A percentile compares a stretch with the other conserved stretches of the same genome.
Evolutionary conservation across 2,113 vertebrate genomes (phyloP).

Genomic region (Myotis brandtii): DNA sequence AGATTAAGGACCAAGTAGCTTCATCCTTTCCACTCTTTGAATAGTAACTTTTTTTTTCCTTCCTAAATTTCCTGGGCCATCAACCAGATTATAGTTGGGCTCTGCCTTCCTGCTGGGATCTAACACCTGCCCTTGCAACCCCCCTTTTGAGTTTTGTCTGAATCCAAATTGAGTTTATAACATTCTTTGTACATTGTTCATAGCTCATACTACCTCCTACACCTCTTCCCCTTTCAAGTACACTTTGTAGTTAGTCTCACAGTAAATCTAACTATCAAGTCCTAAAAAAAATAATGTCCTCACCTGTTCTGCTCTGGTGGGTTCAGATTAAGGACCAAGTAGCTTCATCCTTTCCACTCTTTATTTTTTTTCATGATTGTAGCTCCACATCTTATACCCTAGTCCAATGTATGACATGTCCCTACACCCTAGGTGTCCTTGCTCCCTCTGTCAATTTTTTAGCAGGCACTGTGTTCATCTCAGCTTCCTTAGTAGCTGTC

Average conservation of each 20-base stretch:
- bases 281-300: slow-evolving; percentile 47
- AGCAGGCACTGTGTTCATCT: not conserved
- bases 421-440: not conserved
- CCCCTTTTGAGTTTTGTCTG: slow-evolving; percentile 65
- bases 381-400: not conserved
- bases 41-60: not conserved
- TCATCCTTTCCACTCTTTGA: slow-evolving; percentile 1
- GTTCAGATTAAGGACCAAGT: slow-evolving; percentile 22
- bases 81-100: slow-evolving; percentile 69
- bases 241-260: slow-evolving; percentile 49
- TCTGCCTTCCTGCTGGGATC: slow-evolving; percentile 69
- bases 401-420: not conserved
- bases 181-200: slow-evolving; percentile 57
- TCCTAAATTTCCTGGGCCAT: slow-evolving; percentile 66
- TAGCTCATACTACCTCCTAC: slow-evolving; percentile 29
- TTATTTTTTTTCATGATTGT: not conserved
- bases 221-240: slow-evolving; percentile 19
- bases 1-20: slow-evolving; percentile 21
- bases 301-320: slow-evolving; percentile 1
- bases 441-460: not conserved
- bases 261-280: slow-evolving; percentile 45
- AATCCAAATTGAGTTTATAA: slow-evolving; percentile 65
- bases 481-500: not conserved
- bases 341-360: slow-evolving; percentile 11
- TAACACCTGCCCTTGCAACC: slow-evolving; percentile 70